A percentile compares a stretch with the other conserved stretches of the same genome.
Conservation (phyloP, 2,113 vertebrate species). For the Numida meleagris region DNA sequence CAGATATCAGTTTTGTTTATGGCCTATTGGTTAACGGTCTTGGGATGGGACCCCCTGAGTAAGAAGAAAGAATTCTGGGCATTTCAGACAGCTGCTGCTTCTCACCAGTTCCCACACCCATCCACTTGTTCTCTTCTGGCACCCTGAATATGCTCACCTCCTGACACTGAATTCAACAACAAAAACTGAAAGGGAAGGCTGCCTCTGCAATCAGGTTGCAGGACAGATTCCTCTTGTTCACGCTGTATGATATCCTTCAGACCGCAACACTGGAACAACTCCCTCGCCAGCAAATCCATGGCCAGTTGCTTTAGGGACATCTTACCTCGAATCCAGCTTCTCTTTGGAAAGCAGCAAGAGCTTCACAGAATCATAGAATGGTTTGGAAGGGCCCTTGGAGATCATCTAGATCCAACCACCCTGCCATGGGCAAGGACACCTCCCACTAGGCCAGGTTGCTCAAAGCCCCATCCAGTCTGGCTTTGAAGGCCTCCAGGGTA, state of each 20-base stretch:
- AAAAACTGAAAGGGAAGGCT: conserved; percentile 30
- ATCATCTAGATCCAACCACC: too few relatives aligned
- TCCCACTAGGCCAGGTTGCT: too few relatives aligned
- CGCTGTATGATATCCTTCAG: background rate
- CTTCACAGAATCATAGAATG: background rate
- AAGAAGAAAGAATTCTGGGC: conserved; percentile 61
- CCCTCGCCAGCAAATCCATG: accelerated
- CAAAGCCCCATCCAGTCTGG: too few relatives aligned
- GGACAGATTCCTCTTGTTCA: conserved; percentile 24
- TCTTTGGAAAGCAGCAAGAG: background rate
- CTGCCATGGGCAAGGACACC: too few relatives aligned
- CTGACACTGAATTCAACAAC: conserved; percentile 54
- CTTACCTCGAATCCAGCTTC: background rate
- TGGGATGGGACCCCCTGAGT: conserved; percentile 42
- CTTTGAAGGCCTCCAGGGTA: too few relatives aligned
- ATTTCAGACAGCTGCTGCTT: conserved; percentile 69
- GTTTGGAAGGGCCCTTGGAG: too few relatives aligned
- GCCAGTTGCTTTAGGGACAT: background rate
- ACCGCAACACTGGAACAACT: background rate
- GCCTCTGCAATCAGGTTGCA: background rate
- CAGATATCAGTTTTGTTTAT: conserved; percentile 70
- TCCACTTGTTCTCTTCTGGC: conserved; percentile 58
- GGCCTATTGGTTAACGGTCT: conserved; percentile 56
- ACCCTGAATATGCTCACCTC: conserved; percentile 46
- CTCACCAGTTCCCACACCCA: conserved; percentile 68